Evolutionary conservation across 2,797 vertebrate species (phyloP).

Genomic region (Strix occidentalis): DNA sequence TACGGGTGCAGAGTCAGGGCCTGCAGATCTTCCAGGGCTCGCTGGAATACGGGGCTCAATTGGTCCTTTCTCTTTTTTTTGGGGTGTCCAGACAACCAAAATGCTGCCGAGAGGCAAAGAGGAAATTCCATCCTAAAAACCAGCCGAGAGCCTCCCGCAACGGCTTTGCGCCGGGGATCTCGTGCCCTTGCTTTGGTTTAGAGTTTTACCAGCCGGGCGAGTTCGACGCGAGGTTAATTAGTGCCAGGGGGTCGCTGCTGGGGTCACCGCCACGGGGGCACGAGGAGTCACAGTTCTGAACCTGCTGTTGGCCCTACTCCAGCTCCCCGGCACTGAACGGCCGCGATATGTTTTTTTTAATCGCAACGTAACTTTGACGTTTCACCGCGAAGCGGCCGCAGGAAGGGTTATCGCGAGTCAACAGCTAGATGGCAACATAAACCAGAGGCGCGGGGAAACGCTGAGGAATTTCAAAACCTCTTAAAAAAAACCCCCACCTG

Average conservation of each 20-base stretch:
- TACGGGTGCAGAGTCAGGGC: background rate
- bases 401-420: background rate
- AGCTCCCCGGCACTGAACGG: background rate
- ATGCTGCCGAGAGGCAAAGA: too few relatives aligned
- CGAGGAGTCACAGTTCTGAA: background rate
- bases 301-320: background rate
- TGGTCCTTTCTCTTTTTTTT: background rate
- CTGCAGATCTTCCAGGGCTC: too few relatives aligned
- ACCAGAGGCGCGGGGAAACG: background rate
- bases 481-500: background rate
- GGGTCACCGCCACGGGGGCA: background rate
- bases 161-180: accelerated
- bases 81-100: background rate
- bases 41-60: too few relatives aligned
- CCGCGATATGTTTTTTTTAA: background rate
- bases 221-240: background rate
- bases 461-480: background rate
- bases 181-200: background rate
- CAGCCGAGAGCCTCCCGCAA: background rate
- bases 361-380: background rate
- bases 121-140: background rate
- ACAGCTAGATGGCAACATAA: background rate
- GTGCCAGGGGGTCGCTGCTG: background rate
- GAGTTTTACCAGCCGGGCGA: background rate
- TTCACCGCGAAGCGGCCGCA: background rate